A percentile compares a stretch with the other conserved stretches of the same genome.
Evolutionary conservation across 2,113 vertebrate species (phyloP).

Genomic region (Agelaius tricolor): DNA sequence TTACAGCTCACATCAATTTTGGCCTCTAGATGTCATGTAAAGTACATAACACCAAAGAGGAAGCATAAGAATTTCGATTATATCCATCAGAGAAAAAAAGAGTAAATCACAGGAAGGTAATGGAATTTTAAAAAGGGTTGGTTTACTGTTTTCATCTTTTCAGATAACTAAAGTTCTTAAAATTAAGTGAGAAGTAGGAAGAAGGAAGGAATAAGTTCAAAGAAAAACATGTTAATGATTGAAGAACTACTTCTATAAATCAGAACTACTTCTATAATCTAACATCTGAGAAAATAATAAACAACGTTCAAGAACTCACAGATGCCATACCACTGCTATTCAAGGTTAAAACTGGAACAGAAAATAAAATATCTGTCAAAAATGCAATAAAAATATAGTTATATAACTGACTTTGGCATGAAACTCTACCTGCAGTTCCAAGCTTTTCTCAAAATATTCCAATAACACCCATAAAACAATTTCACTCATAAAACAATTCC

Average conservation of each 20-base stretch:
- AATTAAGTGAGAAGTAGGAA: conserved; percentile 10
- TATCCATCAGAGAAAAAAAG: conserved; percentile 4
- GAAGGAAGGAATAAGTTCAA: conserved; percentile 11
- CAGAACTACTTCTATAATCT: conserved; percentile 11
- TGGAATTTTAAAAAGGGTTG: conserved; percentile 8
- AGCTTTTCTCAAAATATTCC: neutral
- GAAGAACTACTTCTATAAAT: conserved; percentile 29
- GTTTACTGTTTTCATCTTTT: neutral
- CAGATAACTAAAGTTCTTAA: neutral
- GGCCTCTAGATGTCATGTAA: conserved; percentile 78
- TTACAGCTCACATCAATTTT: conserved; percentile 72
- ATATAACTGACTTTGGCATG: neutral
- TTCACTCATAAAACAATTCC: neutral
- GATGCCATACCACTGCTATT: neutral
- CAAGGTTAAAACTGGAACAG: neutral
- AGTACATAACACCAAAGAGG: conserved; percentile 62
- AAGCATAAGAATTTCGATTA: conserved; percentile 69
- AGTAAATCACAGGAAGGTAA: neutral
- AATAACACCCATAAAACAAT: neutral
- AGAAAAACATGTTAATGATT: neutral
- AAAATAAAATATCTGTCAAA: neutral
- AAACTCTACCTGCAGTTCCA: neutral
- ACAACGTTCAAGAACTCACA: neutral
- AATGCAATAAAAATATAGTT: neutral
- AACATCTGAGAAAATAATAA: conserved; percentile 27